Evolutionary conservation across 37 sponge, comb jelly and placozoan genomes (phyloP).

Genomic region (Cliona cf. orientalis): DNA sequence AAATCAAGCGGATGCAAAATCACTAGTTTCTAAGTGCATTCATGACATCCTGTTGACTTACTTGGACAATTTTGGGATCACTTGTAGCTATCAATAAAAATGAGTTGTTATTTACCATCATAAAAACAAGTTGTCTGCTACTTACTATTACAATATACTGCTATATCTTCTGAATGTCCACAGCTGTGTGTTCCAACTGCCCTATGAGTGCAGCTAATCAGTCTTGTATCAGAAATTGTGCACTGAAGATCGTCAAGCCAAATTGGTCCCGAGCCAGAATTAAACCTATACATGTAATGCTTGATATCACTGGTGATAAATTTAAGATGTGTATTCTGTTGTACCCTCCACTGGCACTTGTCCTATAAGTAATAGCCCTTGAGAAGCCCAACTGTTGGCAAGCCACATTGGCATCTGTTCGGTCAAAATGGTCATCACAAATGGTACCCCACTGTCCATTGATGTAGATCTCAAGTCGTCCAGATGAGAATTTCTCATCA

Average conservation of each 20-base stretch:
- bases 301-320: not conserved
- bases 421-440: not conserved
- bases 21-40: not conserved
- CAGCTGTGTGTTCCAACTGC: conserved; percentile 17
- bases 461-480: conserved; percentile 25
- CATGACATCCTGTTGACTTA: not conserved
- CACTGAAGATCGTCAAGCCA: conserved; percentile 33
- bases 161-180: conserved; percentile 13
- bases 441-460: conserved; percentile 17
- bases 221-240: conserved; percentile 3
- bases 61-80: not conserved
- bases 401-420: not conserved
- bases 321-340: not conserved
- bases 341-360: conserved; percentile 1
- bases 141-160: not conserved
- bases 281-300: not conserved
- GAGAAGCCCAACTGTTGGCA: conserved; percentile 3
- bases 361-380: not conserved
- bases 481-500: not conserved
- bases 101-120: not conserved
- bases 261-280: conserved; percentile 22
- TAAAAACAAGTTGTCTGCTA: not conserved
- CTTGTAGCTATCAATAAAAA: not conserved
- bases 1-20: no score
- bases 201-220: conserved; percentile 10